These are phyloP conservation scores for Halichoerus grypus DNA, from an alignment of 2,113 vertebrate genomes.

Conservation along the genomic window DNA sequence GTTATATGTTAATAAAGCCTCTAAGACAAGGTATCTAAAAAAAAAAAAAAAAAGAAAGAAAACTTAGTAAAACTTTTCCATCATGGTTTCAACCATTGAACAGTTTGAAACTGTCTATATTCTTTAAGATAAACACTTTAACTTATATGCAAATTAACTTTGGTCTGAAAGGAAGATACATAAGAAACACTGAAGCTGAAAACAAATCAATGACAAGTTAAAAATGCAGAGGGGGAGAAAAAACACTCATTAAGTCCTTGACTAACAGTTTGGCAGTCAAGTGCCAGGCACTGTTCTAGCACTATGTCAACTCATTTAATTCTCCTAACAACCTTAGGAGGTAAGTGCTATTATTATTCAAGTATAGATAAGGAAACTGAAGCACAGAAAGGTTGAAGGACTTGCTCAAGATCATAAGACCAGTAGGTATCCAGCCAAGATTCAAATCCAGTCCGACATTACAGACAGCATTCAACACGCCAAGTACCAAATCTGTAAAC, in stretches of 20 bases:
- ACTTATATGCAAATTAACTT: background rate
- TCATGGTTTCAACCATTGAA: background rate
- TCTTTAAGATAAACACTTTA: background rate
- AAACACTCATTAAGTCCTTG: background rate
- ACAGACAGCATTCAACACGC: background rate
- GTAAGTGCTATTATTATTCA: background rate
- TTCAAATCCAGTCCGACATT: background rate
- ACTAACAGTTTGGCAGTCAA: background rate
- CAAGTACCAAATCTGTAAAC: background rate
- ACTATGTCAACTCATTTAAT: background rate
- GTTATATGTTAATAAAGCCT: too few species aligned
- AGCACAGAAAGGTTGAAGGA: background rate
- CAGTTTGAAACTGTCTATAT: constrained; percentile 8
- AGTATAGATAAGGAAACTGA: background rate
- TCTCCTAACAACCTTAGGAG: background rate
- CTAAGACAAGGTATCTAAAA: too few species aligned
- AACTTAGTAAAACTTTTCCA: background rate
- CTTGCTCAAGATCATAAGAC: background rate
- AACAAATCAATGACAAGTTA: constrained; percentile 3
- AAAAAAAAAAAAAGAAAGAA: background rate
- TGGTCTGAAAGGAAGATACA: background rate
- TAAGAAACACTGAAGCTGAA: background rate
- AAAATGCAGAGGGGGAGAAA: background rate
- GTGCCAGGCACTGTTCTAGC: background rate
- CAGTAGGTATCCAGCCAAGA: background rate